phyloP scores from a whole-genome alignment of 2,797 vertebrate species.

The Gymnopithys bicolor region DNA sequence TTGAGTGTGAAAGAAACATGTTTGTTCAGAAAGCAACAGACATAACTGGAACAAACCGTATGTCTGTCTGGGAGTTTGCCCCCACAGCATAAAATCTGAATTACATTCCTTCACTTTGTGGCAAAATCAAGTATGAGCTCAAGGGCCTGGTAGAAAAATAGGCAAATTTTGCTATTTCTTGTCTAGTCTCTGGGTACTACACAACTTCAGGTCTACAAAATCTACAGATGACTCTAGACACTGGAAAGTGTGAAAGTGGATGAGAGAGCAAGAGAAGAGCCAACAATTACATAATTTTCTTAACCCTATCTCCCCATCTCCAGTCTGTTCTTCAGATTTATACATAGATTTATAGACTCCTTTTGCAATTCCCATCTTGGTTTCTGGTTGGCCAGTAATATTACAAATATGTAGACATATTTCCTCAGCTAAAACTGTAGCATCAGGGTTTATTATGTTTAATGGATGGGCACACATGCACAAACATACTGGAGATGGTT shows the following conservation, averaged over 20 bases:
- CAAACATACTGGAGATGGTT: not conserved
- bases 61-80: not conserved
- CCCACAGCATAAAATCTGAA: not conserved
- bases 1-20: not conserved
- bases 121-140: not conserved
- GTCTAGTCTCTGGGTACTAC: not conserved
- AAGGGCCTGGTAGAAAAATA: not conserved
- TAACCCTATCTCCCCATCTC: not conserved
- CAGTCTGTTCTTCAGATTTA: not conserved
- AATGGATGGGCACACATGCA: fast-evolving
- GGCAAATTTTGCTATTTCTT: not conserved
- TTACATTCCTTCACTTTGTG: not conserved
- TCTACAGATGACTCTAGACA: not conserved
- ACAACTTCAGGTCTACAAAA: not conserved
- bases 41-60: not conserved
- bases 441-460: not conserved
- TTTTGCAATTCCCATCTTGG: not conserved
- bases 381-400: not conserved
- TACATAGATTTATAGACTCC: not conserved
- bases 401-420: not conserved
- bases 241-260: not conserved
- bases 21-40: not conserved
- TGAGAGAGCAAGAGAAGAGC: not conserved
- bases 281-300: not conserved
- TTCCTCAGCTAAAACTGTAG: not conserved